Conservation (phyloP, 2,888 invertebrate species). For the Melieria picta region DNA sequence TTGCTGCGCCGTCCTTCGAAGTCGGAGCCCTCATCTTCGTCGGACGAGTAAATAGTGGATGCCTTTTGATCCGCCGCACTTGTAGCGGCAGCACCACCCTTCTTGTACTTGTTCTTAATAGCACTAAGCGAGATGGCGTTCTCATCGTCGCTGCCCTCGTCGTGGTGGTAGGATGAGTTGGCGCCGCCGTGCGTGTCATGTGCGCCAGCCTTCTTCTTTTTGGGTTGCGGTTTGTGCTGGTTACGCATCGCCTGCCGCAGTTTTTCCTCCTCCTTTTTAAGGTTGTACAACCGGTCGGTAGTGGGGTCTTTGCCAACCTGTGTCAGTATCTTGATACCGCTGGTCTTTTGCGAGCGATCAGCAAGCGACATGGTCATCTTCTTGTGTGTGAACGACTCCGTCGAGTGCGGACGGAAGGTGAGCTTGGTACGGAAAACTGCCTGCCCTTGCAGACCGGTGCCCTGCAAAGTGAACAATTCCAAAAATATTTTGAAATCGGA, state of each 20-base stretch:
- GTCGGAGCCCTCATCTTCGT: conserved; percentile 80
- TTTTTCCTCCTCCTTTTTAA: conserved; percentile 98
- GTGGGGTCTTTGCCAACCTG: conserved; percentile 87
- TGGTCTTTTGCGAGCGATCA: conserved; percentile 91
- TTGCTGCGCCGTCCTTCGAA: conserved; percentile 79
- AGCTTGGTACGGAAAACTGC: conserved; percentile 96
- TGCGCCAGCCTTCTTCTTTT: conserved; percentile 65
- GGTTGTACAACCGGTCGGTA: conserved; percentile 87
- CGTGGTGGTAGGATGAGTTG: conserved; percentile 68
- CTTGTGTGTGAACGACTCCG: conserved; percentile 97
- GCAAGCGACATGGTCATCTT: conserved; percentile 99
- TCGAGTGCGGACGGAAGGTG: conserved; percentile 97
- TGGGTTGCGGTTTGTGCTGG: conserved; percentile 69
- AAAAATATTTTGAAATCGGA: neutral
- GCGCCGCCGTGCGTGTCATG: conserved; percentile 63
- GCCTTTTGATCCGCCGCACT: conserved; percentile 51
- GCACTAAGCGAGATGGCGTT: conserved; percentile 91
- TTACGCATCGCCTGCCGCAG: conserved; percentile 85
- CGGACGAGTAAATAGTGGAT: conserved; percentile 86
- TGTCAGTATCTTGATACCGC: conserved; percentile 94
- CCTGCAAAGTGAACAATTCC: conserved; percentile 59
- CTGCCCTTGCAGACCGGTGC: conserved; percentile 97
- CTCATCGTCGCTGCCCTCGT: conserved; percentile 92
- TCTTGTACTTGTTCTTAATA: conserved; percentile 94
- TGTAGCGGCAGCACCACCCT: conserved; percentile 50